A percentile compares a stretch with the other conserved stretches of the same genome.
These are phyloP conservation scores for Lycaon pictus DNA, from an alignment of 2,113 vertebrate genomes.

Conservation along the genomic window DNA sequence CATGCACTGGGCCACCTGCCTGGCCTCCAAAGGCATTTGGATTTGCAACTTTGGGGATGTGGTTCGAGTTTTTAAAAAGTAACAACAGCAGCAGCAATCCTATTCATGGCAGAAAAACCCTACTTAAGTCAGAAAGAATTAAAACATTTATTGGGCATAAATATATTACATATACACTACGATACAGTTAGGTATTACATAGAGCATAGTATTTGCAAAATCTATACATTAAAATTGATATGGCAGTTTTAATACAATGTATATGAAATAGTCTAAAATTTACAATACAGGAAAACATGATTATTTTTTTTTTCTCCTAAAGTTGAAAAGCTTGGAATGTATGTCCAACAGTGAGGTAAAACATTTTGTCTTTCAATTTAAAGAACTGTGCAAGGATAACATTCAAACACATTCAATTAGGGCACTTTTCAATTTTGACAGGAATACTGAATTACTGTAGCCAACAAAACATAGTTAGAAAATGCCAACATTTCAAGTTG, in stretches of 20 bases:
- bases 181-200: constrained; percentile 99
- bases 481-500: constrained; percentile 87
- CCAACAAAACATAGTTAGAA: constrained; percentile 87
- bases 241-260: constrained; percentile 99
- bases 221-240: constrained; percentile 99
- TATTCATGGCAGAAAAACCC: constrained; percentile 86
- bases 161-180: constrained; percentile 99
- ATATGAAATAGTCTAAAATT: constrained; percentile 99
- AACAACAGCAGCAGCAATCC: constrained; percentile 61
- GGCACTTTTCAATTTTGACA: constrained; percentile 89
- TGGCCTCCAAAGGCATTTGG: background rate
- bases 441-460: constrained; percentile 87
- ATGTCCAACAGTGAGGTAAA: constrained; percentile 97
- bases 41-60: background rate
- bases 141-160: constrained; percentile 99
- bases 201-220: constrained; percentile 99
- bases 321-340: constrained; percentile 99
- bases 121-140: constrained; percentile 90
- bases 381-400: constrained; percentile 96
- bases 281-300: constrained; percentile 99
- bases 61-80: background rate
- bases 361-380: constrained; percentile 91
- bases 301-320: constrained; percentile 90
- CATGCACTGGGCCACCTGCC: background rate
- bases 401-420: constrained; percentile 93